Percentiles rank a stretch among this genome's conserved stretches.
Conservation (phyloP, 2,113 vertebrate genomes). For the Mionectes macconnelli region DNA sequence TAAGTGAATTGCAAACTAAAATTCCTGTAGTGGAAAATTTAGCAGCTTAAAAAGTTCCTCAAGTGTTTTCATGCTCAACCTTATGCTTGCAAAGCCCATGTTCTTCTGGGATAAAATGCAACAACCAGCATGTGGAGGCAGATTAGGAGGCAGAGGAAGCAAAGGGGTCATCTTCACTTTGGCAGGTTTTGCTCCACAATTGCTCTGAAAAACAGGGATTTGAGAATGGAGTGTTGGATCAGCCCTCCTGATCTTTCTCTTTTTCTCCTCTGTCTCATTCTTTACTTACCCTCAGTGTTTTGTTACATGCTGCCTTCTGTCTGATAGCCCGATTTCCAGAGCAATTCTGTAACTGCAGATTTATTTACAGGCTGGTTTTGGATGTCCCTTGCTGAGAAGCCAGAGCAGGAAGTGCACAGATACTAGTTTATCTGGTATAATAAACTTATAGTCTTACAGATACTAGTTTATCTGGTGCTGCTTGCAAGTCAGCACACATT, state of each 20-base stretch:
- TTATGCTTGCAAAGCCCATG: rapidly evolving
- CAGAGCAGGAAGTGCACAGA: background rate
- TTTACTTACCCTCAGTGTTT: background rate
- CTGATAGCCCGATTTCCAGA: background rate
- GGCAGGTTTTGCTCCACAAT: background rate
- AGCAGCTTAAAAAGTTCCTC: background rate
- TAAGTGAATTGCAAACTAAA: background rate
- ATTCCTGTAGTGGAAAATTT: background rate
- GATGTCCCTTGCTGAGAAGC: background rate
- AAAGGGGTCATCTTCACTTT: background rate
- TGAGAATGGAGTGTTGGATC: background rate
- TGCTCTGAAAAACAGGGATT: background rate
- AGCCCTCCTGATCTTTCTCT: background rate
- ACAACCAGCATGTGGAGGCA: background rate
- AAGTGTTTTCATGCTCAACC: background rate
- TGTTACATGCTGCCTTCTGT: background rate
- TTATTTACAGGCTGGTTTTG: background rate
- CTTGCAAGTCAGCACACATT: background rate
- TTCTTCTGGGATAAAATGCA: background rate
- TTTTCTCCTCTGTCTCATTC: background rate
- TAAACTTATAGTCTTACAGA: too few relatives aligned
- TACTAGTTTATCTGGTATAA: background rate
- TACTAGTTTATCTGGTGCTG: background rate
- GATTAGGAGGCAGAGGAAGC: background rate
- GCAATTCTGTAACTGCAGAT: background rate